Evolutionary conservation across 92 coral and sea anemone genomes (phyloP).

Genomic region (Nematostella vectensis): DNA sequence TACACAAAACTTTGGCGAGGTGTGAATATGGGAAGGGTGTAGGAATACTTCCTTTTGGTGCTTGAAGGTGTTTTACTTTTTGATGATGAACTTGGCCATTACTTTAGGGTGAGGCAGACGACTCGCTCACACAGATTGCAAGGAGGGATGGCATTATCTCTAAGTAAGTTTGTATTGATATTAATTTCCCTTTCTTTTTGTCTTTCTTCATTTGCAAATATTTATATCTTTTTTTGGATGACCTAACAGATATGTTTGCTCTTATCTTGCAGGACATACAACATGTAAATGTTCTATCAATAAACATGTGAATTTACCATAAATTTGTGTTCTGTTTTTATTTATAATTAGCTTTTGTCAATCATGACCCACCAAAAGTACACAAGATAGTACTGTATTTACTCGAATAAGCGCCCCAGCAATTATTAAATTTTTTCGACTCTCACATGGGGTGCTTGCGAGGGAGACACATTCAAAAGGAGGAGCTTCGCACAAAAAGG

Average conservation of each 20-base stretch:
- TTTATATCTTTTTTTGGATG: neutral
- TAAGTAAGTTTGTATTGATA: constrained; percentile 73
- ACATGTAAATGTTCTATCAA: neutral
- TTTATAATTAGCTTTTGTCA: too few relatives aligned
- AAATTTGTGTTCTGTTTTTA: neutral
- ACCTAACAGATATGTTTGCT: neutral
- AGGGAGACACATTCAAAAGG: too few relatives aligned
- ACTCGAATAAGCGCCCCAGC: constrained; percentile 40
- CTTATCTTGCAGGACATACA: constrained; percentile 23
- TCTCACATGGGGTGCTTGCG: too few relatives aligned
- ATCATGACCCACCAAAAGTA: too few relatives aligned
- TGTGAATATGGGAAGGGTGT: too few relatives aligned
- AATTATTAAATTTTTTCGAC: constrained; percentile 18
- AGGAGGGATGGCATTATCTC: constrained; percentile 50
- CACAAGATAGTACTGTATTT: constrained; percentile 41
- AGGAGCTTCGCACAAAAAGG: too few relatives aligned
- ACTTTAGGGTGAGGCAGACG: constrained; percentile 99
- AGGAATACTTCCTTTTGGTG: too few relatives aligned
- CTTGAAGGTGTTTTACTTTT: too few relatives aligned
- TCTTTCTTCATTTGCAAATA: neutral
- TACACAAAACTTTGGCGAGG: too few relatives aligned
- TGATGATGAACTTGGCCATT: too few relatives aligned
- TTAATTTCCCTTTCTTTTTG: too few relatives aligned
- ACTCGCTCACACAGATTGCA: constrained; percentile 62
- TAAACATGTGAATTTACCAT: neutral